Evolutionary conservation across 2,113 vertebrate genomes (phyloP), one percentile per base, ranked within the genome.

Genomic region (Myiagra hebetior): DNA sequence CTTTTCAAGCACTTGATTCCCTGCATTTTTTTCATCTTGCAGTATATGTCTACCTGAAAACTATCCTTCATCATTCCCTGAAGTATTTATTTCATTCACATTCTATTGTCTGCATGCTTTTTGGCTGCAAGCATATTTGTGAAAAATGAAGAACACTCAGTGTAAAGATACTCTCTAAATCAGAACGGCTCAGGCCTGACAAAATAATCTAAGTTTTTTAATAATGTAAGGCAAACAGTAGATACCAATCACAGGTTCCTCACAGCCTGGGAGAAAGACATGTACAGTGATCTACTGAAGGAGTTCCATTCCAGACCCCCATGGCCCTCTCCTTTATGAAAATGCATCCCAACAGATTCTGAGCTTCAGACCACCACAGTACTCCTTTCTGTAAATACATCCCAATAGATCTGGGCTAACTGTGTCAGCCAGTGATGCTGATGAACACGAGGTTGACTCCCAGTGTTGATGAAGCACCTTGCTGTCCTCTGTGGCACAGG

Each of bases 371-470:
- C 35, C 35, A 53, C 13, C 9, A 52, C 9, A 64, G 27, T 13
- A 33, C 41, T 87, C 35, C 23, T n/a, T 78, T 56, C 65, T 1
- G 0, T 56, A 81, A 83, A 60, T 13, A 62, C 13, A 75, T 42
- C 30, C 46, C 50, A 65, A 13, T 2, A 28, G 41, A 41, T 62
- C 19, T 46, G n/a, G 27, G 49, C 37, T 69, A 79, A 27, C 20
- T 26, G 31, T 21, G 44, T 64, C 70, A 69, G 49, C 20, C 22
- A 55, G 35, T 0, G 3, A 33, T 56, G 84, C 20, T 39, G 16
- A 53, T 42, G 33, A 63, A 47, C 2, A 9, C 0, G 0, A 62
- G 31, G 10, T 6, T 65, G n/a, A 57, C 28, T 41, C 2, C 10
- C 47, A 13, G 22, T 18, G 33, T 8, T 42, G 35, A 22, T 46